A percentile compares a stretch with the other conserved stretches of the same genome.
These are phyloP conservation scores for Cephus rjabovi DNA, from an alignment of 2,888 invertebrate species.

Conservation along the genomic window DNA sequence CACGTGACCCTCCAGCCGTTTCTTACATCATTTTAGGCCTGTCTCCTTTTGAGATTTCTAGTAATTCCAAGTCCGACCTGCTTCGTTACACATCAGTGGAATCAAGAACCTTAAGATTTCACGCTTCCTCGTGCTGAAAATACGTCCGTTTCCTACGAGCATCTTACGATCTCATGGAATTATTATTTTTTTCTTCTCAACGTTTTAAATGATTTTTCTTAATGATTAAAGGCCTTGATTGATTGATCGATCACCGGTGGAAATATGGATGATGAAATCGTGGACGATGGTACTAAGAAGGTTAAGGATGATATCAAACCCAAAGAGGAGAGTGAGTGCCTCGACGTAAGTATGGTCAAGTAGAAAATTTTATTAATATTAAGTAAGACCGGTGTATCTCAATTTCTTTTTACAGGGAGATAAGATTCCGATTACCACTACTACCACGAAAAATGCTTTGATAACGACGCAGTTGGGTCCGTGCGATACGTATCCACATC, in stretches of 20 bases:
- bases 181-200: background rate
- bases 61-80: background rate
- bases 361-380: background rate
- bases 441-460: slow-evolving; percentile 55
- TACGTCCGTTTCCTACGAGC: background rate
- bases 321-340: background rate
- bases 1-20: background rate
- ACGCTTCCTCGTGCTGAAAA: background rate
- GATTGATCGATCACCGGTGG: background rate
- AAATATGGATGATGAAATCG: background rate
- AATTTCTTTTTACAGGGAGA: slow-evolving; percentile 30
- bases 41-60: background rate
- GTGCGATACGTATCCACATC: slow-evolving; percentile 50
- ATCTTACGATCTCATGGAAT: background rate
- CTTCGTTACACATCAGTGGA: background rate
- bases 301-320: background rate
- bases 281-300: background rate
- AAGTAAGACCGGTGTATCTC: background rate
- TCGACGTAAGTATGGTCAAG: background rate
- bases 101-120: background rate
- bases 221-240: background rate
- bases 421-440: slow-evolving; percentile 41
- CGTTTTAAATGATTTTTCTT: background rate
- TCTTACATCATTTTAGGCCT: background rate
- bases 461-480: slow-evolving; percentile 50